Conservation (phyloP, 2,797 vertebrate genomes). For the Alca torda region DNA sequence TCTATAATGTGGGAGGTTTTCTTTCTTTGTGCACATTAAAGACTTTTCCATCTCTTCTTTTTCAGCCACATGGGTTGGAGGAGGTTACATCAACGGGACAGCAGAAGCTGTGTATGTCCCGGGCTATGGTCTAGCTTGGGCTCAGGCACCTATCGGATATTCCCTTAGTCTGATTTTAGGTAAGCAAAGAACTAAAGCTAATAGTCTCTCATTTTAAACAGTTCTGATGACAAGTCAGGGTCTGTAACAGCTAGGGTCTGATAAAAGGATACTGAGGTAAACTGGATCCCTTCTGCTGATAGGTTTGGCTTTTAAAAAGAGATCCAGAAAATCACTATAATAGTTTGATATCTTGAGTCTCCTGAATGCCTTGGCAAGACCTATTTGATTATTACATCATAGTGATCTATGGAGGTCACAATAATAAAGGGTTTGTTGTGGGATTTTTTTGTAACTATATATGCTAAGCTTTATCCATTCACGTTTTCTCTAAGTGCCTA, state of each 20-base stretch:
- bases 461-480: background rate
- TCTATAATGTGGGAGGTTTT: background rate
- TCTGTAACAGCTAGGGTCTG: background rate
- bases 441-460: background rate
- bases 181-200: conserved; percentile 72
- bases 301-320: background rate
- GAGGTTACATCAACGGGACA: conserved; percentile 97
- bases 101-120: conserved; percentile 96
- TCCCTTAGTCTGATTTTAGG: conserved; percentile 93
- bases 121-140: conserved; percentile 91
- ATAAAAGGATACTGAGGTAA: background rate
- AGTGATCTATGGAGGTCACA: background rate
- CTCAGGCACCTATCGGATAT: conserved; percentile 97
- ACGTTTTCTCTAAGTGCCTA: background rate
- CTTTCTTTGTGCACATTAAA: background rate
- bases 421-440: background rate
- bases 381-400: background rate
- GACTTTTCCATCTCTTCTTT: conserved; percentile 22
- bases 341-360: background rate
- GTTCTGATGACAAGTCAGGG: background rate
- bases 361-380: background rate
- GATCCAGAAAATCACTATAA: background rate
- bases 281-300: background rate
- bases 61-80: conserved; percentile 98
- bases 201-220: background rate